Conservation (phyloP, 2,113 vertebrate species). For the Podilymbus podiceps region DNA sequence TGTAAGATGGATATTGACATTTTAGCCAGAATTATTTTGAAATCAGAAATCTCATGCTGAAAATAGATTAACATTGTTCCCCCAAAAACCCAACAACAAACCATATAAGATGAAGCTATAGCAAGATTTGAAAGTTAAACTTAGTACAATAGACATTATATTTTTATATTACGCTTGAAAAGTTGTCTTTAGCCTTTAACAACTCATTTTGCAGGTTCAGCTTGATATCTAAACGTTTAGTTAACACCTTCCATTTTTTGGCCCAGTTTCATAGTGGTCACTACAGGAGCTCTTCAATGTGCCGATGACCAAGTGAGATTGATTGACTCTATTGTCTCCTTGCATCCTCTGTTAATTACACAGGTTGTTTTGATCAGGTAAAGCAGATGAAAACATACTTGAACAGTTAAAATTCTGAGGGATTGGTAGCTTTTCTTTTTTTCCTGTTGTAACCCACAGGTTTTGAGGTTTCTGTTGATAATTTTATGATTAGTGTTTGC, state of each 20-base stretch:
- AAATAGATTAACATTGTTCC: neutral
- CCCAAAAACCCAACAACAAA: neutral
- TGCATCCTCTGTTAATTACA: neutral
- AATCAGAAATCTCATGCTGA: neutral
- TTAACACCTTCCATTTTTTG: neutral
- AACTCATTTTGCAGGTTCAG: neutral
- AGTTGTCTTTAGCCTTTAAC: neutral
- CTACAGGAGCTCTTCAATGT: neutral
- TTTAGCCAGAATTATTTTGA: neutral
- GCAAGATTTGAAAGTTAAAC: neutral
- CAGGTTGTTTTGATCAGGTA: neutral
- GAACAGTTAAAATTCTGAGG: neutral
- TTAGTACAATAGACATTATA: neutral
- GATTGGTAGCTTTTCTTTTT: neutral
- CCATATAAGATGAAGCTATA: neutral
- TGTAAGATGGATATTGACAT: neutral
- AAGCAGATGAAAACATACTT: neutral
- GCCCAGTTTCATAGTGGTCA: fast-evolving
- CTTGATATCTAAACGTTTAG: neutral
- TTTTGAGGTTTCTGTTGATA: neutral
- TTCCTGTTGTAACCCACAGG: neutral
- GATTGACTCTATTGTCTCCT: fast-evolving
- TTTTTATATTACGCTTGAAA: neutral
- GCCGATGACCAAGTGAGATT: fast-evolving
- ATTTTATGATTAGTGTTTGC: neutral